Conservation (phyloP, 2,888 invertebrate genomes). For the Anorthoa munda region DNA sequence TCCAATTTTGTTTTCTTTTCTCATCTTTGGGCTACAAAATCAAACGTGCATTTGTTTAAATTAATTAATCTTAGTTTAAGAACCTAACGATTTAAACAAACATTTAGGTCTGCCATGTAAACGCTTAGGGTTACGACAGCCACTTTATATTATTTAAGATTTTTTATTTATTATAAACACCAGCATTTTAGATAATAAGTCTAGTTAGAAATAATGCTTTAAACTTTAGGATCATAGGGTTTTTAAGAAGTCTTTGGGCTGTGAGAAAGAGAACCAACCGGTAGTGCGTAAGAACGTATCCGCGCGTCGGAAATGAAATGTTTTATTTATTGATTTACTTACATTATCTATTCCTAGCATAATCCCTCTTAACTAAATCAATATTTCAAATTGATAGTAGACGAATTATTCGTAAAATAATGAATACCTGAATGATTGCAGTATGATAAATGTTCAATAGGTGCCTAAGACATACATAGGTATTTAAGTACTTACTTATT, state of each 20-base stretch:
- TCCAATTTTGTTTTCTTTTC: constrained; percentile 30
- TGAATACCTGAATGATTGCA: constrained; percentile 30
- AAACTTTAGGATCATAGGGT: constrained; percentile 52
- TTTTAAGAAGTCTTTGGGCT: constrained; percentile 73
- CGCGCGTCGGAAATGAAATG: constrained; percentile 30
- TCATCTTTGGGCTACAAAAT: constrained; percentile 15
- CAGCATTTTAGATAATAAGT: constrained; percentile 46
- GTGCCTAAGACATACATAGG: background rate
- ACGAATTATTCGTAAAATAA: constrained; percentile 33
- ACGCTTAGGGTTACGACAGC: constrained; percentile 37
- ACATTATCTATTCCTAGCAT: constrained; percentile 45
- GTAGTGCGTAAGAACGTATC: constrained; percentile 56
- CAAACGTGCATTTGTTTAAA: constrained; percentile 29
- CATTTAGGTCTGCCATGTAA: constrained; percentile 54
- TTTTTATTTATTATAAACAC: constrained; percentile 62
- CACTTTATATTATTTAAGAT: constrained; percentile 44
- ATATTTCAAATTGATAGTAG: constrained; percentile 28
- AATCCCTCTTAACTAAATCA: constrained; percentile 32
- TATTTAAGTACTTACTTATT: background rate
- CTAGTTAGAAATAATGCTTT: constrained; percentile 59
- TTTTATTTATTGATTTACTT: constrained; percentile 46
- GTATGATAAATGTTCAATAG: constrained; percentile 3
- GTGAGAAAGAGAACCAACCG: constrained; percentile 76
- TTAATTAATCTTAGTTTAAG: constrained; percentile 19
- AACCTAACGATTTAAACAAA: constrained; percentile 40